A percentile compares a stretch with the other conserved stretches of the same genome.
Evolutionary conservation across 2,888 invertebrate genomes (phyloP).

Genomic region (Noctuana brunneofusca): DNA sequence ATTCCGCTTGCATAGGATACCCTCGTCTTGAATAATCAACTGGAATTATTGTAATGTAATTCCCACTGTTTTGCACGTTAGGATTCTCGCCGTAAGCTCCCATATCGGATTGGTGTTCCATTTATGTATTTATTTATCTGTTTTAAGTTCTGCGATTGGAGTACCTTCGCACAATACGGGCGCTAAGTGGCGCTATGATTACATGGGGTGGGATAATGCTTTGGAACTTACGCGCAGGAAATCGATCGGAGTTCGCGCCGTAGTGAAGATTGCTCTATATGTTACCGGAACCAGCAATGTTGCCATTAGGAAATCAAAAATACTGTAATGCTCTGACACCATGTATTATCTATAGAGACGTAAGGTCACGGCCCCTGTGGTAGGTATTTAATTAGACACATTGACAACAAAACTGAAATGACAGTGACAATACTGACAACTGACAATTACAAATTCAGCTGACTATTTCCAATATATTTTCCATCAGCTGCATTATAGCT

Average conservation of each 20-base stretch:
- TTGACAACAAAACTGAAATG: too few species aligned
- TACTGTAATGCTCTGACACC: too few species aligned
- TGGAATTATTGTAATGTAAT: slow-evolving; percentile 84
- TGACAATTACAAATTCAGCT: too few species aligned
- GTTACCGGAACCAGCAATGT: background rate
- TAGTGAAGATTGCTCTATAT: background rate
- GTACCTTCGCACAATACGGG: background rate
- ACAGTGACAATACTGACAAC: too few species aligned
- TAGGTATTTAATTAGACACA: too few species aligned
- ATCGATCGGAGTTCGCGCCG: slow-evolving; percentile 26
- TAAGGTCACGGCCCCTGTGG: background rate
- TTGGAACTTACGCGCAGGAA: background rate
- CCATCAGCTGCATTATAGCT: too few species aligned
- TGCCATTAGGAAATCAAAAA: slow-evolving; percentile 6
- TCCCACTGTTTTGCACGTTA: slow-evolving; percentile 77
- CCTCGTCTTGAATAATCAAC: slow-evolving; percentile 82
- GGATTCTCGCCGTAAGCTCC: slow-evolving; percentile 76
- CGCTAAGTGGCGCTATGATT: background rate
- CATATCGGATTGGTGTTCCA: slow-evolving; percentile 78
- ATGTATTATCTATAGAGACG: background rate
- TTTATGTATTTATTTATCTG: slow-evolving; percentile 42
- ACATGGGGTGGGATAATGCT: too few species aligned
- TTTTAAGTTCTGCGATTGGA: background rate
- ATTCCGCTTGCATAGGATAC: slow-evolving; percentile 82
- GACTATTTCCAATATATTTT: too few species aligned